A percentile compares a stretch with the other conserved stretches of the same genome.
These are phyloP conservation scores for Clarias batrachus DNA, from an alignment of 2,113 vertebrate genomes.

Conservation along the genomic window DNA sequence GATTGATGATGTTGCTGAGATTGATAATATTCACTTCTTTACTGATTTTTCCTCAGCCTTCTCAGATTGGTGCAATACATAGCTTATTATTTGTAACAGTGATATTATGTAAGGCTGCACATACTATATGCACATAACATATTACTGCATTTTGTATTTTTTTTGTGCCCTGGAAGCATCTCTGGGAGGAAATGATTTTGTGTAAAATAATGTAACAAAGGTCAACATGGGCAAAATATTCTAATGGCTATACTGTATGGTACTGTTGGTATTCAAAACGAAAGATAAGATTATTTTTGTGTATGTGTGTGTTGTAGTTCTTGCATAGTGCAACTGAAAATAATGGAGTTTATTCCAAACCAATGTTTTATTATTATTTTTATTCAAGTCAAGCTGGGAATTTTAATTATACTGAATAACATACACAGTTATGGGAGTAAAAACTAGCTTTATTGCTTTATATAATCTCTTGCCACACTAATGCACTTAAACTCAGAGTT, in stretches of 20 bases:
- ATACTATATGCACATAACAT: neutral
- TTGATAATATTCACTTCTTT: neutral
- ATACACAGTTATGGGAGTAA: too few relatives aligned
- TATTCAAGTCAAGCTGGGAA: too few relatives aligned
- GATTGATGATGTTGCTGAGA: neutral
- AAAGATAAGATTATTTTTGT: too few relatives aligned
- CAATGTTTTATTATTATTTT: too few relatives aligned
- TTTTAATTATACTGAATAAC: too few relatives aligned
- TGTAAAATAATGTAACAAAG: neutral
- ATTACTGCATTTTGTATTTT: neutral
- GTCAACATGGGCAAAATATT: neutral
- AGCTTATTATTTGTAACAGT: neutral
- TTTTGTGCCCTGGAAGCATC: neutral
- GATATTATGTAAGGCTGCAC: neutral
- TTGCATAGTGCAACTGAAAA: too few relatives aligned
- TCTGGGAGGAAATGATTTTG: neutral
- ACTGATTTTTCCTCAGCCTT: neutral
- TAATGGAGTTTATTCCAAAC: too few relatives aligned
- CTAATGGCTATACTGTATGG: neutral
- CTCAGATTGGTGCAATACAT: neutral
- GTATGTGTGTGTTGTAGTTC: neutral
- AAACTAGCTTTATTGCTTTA: too few relatives aligned
- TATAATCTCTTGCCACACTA: too few relatives aligned
- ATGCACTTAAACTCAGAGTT: too few relatives aligned
- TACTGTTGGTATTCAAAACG: neutral